Conservation (phyloP, 1,140 invertebrate species). For the Acyrthosiphon pisum region DNA sequence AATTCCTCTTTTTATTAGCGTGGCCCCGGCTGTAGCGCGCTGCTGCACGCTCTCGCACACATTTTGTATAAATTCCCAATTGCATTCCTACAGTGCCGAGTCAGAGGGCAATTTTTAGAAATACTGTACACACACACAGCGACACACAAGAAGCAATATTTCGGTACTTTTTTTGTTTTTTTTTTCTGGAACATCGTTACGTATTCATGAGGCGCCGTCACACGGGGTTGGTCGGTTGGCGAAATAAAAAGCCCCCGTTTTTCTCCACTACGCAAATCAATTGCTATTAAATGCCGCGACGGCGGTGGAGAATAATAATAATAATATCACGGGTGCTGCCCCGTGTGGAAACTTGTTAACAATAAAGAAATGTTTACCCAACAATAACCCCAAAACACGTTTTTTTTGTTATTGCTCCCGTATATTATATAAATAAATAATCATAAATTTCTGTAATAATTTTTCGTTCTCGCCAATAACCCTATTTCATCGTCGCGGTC, state of each 20-base stretch:
- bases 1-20: slow-evolving; percentile 36
- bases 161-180: neutral
- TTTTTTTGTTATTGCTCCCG: slow-evolving; percentile 36
- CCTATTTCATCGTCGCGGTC: slow-evolving; percentile 7
- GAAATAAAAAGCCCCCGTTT: slow-evolving; percentile 15
- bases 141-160: neutral
- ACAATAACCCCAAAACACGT: slow-evolving; percentile 52
- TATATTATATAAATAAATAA: slow-evolving; percentile 31
- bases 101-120: slow-evolving; percentile 42
- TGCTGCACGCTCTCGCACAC: neutral
- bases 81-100: neutral
- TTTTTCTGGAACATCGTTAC: neutral
- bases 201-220: neutral
- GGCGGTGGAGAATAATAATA: slow-evolving; percentile 22
- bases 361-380: slow-evolving; percentile 54
- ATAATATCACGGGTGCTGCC: slow-evolving; percentile 6
- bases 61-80: slow-evolving; percentile 20
- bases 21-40: neutral
- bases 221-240: neutral
- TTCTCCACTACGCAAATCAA: slow-evolving; percentile 44
- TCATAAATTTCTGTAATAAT: slow-evolving; percentile 5
- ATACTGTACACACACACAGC: neutral
- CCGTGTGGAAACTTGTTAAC: slow-evolving; percentile 40
- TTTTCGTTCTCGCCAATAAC: slow-evolving; percentile 6
- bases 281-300: slow-evolving; percentile 42